Evolutionary conservation across 1,140 invertebrate genomes (phyloP).

Genomic region (Oncopodura yosiiana): DNA sequence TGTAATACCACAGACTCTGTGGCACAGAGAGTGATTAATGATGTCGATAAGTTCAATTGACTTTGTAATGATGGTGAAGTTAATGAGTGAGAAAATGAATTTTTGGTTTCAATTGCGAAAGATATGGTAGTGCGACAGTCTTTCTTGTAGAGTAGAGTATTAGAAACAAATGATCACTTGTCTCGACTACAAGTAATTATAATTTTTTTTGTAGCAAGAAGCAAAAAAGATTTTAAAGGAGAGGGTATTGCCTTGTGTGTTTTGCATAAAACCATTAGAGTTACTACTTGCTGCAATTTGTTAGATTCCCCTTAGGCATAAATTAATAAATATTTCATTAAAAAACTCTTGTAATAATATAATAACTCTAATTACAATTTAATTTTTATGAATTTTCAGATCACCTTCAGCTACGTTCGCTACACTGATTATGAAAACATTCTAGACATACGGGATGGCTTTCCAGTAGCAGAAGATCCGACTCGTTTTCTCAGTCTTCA

Average conservation of each 20-base stretch:
- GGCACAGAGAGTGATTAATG: constrained; percentile 10
- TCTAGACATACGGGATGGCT: constrained; percentile 69
- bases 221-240: no score
- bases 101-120: background rate
- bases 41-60: constrained; percentile 10
- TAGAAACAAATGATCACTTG: constrained; percentile 1
- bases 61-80: constrained; percentile 2
- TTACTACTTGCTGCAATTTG: background rate
- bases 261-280: background rate
- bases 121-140: background rate
- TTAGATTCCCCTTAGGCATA: no score
- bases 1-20: no score
- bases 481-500: constrained; percentile 80
- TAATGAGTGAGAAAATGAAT: background rate
- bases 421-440: constrained; percentile 73
- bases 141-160: no score
- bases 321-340: no score
- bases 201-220: no score
- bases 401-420: constrained; percentile 84
- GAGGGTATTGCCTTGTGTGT: background rate
- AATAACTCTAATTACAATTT: background rate
- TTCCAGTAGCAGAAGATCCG: constrained; percentile 70
- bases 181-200: constrained; percentile 2
- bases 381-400: constrained; percentile 49
- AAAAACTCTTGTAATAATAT: background rate